These are phyloP conservation scores for Tauraco hartlaubi DNA, from an alignment of 2,797 vertebrate species.

Conservation along the genomic window DNA sequence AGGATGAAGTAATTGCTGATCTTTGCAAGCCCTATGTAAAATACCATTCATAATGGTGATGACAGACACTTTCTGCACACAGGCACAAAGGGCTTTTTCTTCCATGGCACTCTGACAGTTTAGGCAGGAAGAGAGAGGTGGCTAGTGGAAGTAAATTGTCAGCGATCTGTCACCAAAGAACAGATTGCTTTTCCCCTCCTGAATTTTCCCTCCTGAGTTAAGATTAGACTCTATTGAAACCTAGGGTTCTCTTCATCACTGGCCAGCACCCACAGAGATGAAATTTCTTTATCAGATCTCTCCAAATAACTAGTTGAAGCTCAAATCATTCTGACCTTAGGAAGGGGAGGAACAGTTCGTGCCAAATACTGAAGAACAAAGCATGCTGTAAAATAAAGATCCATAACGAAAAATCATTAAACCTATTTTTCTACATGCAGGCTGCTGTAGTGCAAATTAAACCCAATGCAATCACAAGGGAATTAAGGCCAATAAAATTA, in stretches of 20 bases:
- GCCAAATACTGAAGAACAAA: slow-evolving; percentile 50
- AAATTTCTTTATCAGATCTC: slow-evolving; percentile 67
- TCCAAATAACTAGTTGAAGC: slow-evolving; percentile 38
- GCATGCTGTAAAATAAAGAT: neutral
- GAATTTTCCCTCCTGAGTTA: slow-evolving; percentile 38
- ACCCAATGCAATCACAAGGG: slow-evolving; percentile 17
- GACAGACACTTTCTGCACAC: slow-evolving; percentile 52
- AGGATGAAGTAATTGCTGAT: slow-evolving; percentile 68
- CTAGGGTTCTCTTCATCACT: slow-evolving; percentile 9
- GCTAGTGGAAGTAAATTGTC: slow-evolving; percentile 67
- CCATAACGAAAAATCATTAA: slow-evolving; percentile 59
- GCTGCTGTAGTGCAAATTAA: slow-evolving; percentile 48
- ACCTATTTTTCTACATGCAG: slow-evolving; percentile 42
- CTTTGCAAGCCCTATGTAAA: slow-evolving; percentile 61
- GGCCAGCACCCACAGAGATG: slow-evolving; percentile 37
- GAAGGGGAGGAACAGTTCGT: neutral
- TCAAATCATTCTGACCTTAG: slow-evolving; percentile 41
- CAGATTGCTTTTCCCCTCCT: slow-evolving; percentile 51
- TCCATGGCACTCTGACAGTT: slow-evolving; percentile 53
- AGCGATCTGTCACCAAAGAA: slow-evolving; percentile 24
- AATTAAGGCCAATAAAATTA: slow-evolving; percentile 61
- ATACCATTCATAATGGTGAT: slow-evolving; percentile 62
- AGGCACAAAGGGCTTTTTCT: slow-evolving; percentile 67
- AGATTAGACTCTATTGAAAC: slow-evolving; percentile 54
- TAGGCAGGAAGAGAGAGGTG: slow-evolving; percentile 63